These are phyloP conservation scores for Planococcus citri DNA, from an alignment of 1,140 invertebrate genomes.

Conservation along the genomic window DNA sequence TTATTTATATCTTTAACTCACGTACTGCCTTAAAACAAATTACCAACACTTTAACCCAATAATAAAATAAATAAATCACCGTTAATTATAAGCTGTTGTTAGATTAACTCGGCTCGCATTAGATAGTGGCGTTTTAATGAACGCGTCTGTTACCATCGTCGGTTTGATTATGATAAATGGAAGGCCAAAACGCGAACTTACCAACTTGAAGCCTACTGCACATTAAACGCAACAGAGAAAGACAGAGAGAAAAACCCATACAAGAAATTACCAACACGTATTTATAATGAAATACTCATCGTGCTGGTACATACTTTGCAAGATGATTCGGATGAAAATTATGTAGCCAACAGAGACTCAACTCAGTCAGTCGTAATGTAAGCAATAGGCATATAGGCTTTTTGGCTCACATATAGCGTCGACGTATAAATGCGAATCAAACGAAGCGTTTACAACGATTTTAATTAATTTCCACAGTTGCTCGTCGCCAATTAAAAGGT, in stretches of 20 bases:
- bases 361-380: too few species aligned
- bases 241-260: not conserved
- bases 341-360: too few species aligned
- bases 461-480: not conserved
- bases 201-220: constrained; percentile 4
- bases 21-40: constrained; percentile 18
- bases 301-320: too few species aligned
- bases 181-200: constrained; percentile 5
- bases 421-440: not conserved
- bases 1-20: constrained; percentile 16
- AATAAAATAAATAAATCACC: constrained; percentile 20
- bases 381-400: too few species aligned
- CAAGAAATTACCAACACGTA: not conserved
- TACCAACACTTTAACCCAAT: constrained; percentile 19
- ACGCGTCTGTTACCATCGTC: constrained; percentile 18
- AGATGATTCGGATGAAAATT: too few species aligned
- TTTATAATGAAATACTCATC: too few species aligned
- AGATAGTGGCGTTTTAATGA: constrained; percentile 18
- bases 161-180: constrained; percentile 17
- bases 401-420: too few species aligned
- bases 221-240: not conserved
- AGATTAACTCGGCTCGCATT: constrained; percentile 17
- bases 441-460: not conserved
- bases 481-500: not conserved
- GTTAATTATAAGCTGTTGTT: constrained; percentile 20